Percentiles rank a stretch among this genome's conserved stretches.
These are phyloP conservation scores for Rhinolophus sinicus DNA, from an alignment of 2,113 vertebrate species.

Conservation along the genomic window DNA sequence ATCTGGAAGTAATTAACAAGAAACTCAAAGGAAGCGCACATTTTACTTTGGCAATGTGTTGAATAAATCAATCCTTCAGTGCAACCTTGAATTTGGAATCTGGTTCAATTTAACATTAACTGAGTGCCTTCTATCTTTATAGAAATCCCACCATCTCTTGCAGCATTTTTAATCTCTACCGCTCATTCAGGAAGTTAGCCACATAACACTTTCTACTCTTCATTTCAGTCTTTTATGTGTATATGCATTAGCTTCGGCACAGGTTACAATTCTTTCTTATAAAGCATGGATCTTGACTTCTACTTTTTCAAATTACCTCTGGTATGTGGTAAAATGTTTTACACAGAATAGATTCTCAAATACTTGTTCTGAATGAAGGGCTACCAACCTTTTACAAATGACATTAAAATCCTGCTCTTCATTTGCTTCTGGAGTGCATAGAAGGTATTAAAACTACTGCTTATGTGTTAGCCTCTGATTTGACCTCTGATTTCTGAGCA, in stretches of 20 bases:
- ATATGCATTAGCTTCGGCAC: not conserved
- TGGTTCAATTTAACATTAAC: slow-evolving; percentile 4
- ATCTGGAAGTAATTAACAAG: slow-evolving; percentile 69
- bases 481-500: slow-evolving; percentile 12
- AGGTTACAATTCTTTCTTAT: slow-evolving; percentile 7
- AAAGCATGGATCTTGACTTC: not conserved
- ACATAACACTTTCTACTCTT: not conserved
- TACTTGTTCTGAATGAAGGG: not conserved
- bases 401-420: not conserved
- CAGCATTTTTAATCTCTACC: not conserved
- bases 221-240: not conserved
- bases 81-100: slow-evolving; percentile 6
- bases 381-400: not conserved
- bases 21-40: slow-evolving; percentile 57
- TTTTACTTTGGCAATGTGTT: slow-evolving; percentile 25
- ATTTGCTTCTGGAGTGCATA: not conserved
- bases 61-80: not conserved
- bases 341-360: not conserved
- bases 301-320: not conserved
- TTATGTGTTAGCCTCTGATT: not conserved
- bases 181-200: not conserved
- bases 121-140: not conserved
- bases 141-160: not conserved
- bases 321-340: not conserved
- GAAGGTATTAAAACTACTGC: not conserved